Evolutionary conservation across 2,888 invertebrate species (phyloP).

Genomic region (Odontocerum albicorne): DNA sequence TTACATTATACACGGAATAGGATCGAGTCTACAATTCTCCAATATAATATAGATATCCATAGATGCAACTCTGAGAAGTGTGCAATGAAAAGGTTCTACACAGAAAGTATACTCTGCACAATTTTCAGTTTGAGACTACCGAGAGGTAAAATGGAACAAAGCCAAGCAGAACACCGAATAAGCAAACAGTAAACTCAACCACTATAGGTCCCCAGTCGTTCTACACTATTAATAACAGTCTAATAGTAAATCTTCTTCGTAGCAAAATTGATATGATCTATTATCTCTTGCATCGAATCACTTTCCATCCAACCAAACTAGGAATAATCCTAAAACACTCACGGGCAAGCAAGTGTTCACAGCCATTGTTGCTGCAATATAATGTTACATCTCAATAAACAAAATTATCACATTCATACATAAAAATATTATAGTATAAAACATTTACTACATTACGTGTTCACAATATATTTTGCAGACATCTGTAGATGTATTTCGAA

Average conservation of each 20-base stretch:
- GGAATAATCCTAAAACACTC: constrained; percentile 3
- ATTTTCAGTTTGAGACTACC: neutral
- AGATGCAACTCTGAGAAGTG: too few relatives aligned
- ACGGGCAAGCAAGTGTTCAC: constrained; percentile 27
- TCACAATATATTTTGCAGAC: constrained; percentile 67
- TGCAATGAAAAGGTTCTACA: too few relatives aligned
- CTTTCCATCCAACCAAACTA: neutral
- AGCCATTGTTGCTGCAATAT: constrained; percentile 24
- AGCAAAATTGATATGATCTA: constrained; percentile 22
- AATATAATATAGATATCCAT: neutral
- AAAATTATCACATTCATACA: constrained; percentile 17
- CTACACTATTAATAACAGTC: constrained; percentile 12
- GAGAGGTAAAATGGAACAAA: neutral
- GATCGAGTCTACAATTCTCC: neutral
- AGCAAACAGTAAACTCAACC: constrained; percentile 15
- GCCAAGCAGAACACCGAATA: constrained; percentile 9
- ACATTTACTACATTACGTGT: neutral
- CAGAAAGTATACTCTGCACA: neutral
- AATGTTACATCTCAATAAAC: constrained; percentile 8
- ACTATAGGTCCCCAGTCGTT: constrained; percentile 12
- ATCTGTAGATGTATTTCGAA: constrained; percentile 95
- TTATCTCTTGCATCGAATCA: neutral
- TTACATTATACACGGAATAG: constrained; percentile 4
- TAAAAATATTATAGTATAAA: constrained; percentile 5
- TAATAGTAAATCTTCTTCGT: constrained; percentile 18